Evolutionary conservation across 2,113 vertebrate genomes (phyloP), one percentile per base, ranked within the genome.

Genomic region (Spilogale gracilis): DNA sequence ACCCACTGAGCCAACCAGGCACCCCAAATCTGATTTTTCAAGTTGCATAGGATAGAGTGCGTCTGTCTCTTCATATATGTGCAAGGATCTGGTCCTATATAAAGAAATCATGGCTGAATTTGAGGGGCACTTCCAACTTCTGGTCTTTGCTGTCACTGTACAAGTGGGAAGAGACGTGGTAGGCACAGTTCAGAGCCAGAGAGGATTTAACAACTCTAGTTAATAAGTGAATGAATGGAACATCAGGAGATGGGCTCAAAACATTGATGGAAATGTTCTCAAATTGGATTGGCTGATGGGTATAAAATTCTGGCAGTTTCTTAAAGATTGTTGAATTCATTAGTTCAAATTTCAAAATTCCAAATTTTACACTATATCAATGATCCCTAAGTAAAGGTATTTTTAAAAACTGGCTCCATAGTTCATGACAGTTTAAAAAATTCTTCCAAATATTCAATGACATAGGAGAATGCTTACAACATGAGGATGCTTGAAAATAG

Each of bases 341-440:
- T 21, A 80, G 56, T 67, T 71, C 3, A 45, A 2, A 27, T 69
- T 82, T 69, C 4, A 79, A 18, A 91, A 27, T 43, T 12, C 74
- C 23, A 52, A 20, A 88, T 58, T 81, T 89, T 92, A 60, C 6
- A 10, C 11, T 54, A 14, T 27, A 38, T 79, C 56, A 52, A 18
- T 83, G 60, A 76, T 76, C 88, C 7, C 10, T 89, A 79, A 71
- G 25, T 38, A 25, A 81, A 85, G 30, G 8, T 56, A 9, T 45
- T n/a, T n/a, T n/a, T 61, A 43, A 69, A 86, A 93, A 50, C 27
- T 60, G 60, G 74, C 48, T 89, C 78, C 16, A 38, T 69, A 58
- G 56, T 38, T 88, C n/a, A 87, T 50, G 73, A 14, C 9, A 80
- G n/a, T 95, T 94, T 82, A 52, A 92, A 90, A 92, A 79, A 38